A percentile compares a stretch with the other conserved stretches of the same genome.
phyloP scores from a whole-genome alignment of 1,140 invertebrate genomes.

The Drosophila fuyamai region DNA sequence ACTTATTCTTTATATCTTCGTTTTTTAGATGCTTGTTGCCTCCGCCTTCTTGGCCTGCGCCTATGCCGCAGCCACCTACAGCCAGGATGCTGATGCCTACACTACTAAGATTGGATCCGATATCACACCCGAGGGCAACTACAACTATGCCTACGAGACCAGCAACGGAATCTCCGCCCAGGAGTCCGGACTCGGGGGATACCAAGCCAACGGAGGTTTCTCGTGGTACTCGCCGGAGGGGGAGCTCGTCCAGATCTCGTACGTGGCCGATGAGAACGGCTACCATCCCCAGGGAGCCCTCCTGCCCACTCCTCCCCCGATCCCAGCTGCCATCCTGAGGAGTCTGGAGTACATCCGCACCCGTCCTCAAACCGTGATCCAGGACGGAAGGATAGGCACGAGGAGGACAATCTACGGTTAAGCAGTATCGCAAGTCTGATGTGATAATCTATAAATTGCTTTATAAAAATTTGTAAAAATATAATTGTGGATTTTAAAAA shows the following conservation, averaged over 20 bases:
- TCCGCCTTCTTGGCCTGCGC: slow-evolving; percentile 66
- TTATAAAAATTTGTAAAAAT: slow-evolving; percentile 28
- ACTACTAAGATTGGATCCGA: slow-evolving; percentile 83
- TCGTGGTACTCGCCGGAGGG: slow-evolving; percentile 83
- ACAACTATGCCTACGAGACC: slow-evolving; percentile 85
- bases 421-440: not conserved
- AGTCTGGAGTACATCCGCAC: slow-evolving; percentile 87
- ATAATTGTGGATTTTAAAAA: slow-evolving; percentile 22
- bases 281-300: slow-evolving; percentile 90
- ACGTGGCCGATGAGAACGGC: slow-evolving; percentile 92
- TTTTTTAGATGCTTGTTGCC: slow-evolving; percentile 12
- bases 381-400: slow-evolving; percentile 6
- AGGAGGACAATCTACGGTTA: slow-evolving; percentile 30
- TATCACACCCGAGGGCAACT: slow-evolving; percentile 86
- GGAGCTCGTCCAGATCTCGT: slow-evolving; percentile 85
- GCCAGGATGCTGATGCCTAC: slow-evolving; percentile 41
- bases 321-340: slow-evolving; percentile 89
- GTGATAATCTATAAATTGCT: slow-evolving; percentile 11
- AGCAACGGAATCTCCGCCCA: slow-evolving; percentile 87
- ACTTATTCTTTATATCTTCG: too few species aligned
- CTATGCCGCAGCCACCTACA: slow-evolving; percentile 25
- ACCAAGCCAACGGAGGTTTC: slow-evolving; percentile 44
- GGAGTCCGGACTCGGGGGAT: slow-evolving; percentile 85
- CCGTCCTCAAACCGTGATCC: slow-evolving; percentile 70
- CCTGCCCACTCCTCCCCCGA: slow-evolving; percentile 92